Evolutionary conservation across 2,888 invertebrate species (phyloP).

Genomic region (Amphipoea lucens): DNA sequence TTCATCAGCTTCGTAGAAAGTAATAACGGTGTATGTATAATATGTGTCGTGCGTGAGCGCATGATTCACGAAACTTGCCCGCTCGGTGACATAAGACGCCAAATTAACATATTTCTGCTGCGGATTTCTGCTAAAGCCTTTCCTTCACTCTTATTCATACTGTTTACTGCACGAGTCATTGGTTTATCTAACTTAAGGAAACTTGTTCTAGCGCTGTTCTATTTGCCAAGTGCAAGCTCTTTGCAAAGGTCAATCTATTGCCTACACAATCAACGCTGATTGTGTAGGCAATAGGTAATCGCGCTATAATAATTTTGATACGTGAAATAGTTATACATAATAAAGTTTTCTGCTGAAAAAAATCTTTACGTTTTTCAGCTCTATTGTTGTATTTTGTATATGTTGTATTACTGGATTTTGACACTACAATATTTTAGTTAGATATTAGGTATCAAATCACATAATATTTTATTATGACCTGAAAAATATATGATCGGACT

Average conservation of each 20-base stretch:
- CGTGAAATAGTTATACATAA: not conserved
- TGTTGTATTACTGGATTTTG: not conserved
- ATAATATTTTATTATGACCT: not conserved
- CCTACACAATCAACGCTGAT: not conserved
- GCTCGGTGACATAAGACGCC: conserved; percentile 88
- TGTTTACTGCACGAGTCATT: conserved; percentile 71
- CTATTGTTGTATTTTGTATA: no score
- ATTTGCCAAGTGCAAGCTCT: conserved; percentile 55
- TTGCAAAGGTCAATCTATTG: conserved; percentile 45
- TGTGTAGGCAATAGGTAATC: conserved; percentile 28
- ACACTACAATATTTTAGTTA: not conserved
- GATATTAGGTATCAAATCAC: no score
- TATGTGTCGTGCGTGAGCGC: conserved; percentile 77
- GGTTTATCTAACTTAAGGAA: conserved; percentile 66
- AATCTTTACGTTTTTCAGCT: not conserved
- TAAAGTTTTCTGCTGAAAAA: not conserved
- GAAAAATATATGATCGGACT: not conserved
- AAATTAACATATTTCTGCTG: conserved; percentile 86
- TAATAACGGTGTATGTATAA: conserved; percentile 86
- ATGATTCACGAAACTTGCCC: conserved; percentile 86
- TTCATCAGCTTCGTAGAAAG: conserved; percentile 83
- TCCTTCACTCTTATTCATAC: conserved; percentile 82
- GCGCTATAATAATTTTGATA: conserved; percentile 19
- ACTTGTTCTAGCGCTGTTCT: conserved; percentile 60
- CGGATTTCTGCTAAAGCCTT: conserved; percentile 79